Percentiles rank a stretch among this genome's conserved stretches.
Evolutionary conservation across 2,113 vertebrate genomes (phyloP).

Genomic region (Enhydra lutris): DNA sequence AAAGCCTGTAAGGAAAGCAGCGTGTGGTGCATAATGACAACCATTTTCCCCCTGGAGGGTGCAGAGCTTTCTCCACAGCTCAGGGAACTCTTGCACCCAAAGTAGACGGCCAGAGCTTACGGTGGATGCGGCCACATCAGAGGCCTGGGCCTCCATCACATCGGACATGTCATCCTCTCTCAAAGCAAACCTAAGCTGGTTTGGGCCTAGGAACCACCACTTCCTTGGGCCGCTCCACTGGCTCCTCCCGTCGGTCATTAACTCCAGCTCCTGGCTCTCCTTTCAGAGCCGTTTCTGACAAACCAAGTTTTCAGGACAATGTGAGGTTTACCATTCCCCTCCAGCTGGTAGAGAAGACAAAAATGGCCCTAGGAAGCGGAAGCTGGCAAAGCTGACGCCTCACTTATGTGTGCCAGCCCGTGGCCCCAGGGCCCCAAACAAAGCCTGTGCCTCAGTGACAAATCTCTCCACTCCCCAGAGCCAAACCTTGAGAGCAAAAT

Average conservation of each 20-base stretch:
- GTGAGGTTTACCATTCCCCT: not conserved
- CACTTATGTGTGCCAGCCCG: not conserved
- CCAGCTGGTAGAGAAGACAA: not conserved
- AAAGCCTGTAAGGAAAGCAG: not conserved
- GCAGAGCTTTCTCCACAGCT: not conserved
- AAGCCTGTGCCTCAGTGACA: not conserved
- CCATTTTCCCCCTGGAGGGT: not conserved
- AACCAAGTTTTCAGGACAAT: not conserved
- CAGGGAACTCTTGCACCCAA: not conserved
- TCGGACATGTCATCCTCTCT: not conserved
- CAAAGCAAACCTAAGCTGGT: not conserved
- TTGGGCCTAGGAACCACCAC: not conserved
- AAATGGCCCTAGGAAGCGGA: not conserved
- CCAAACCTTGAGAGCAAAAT: not conserved
- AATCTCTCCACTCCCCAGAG: not conserved
- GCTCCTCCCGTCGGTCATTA: not conserved
- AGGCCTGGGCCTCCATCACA: not conserved
- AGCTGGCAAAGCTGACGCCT: not conserved
- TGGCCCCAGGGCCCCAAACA: not conserved
- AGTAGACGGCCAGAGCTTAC: not conserved
- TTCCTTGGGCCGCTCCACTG: not conserved
- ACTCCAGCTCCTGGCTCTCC: not conserved
- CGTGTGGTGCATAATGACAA: not conserved
- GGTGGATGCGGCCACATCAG: not conserved
- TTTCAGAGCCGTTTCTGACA: not conserved